These are phyloP conservation scores for Eulemur mongoz DNA, from an alignment of 2,797 vertebrate species.

Conservation along the genomic window DNA sequence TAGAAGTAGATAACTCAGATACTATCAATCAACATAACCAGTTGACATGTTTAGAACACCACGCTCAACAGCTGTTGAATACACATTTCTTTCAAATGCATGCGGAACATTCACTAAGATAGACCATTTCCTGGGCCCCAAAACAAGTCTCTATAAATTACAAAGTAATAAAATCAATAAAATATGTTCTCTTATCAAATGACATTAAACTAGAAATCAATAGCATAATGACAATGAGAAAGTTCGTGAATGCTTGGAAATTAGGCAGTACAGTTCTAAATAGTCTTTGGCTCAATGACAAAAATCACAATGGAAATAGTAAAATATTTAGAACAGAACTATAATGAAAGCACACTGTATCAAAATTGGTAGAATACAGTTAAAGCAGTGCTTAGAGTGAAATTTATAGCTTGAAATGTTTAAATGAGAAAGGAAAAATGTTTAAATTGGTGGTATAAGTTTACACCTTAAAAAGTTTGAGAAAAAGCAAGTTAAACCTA, in stretches of 20 bases:
- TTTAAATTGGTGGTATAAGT: background rate
- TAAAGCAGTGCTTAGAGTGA: background rate
- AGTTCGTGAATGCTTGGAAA: background rate
- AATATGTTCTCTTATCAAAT: background rate
- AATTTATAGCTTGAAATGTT: background rate
- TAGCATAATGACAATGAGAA: background rate
- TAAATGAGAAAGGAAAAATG: background rate
- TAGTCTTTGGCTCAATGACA: background rate
- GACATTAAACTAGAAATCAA: background rate
- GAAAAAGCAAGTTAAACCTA: background rate
- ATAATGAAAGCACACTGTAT: background rate
- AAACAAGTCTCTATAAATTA: background rate
- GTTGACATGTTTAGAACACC: background rate
- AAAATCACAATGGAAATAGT: background rate
- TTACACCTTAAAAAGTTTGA: background rate
- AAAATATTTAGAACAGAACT: background rate
- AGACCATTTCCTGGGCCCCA: background rate
- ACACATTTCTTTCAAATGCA: background rate
- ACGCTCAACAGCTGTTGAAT: background rate
- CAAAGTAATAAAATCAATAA: background rate
- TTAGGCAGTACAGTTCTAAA: background rate
- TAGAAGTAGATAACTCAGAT: background rate
- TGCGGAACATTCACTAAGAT: background rate
- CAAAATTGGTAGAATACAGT: background rate
- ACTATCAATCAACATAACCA: background rate